These are phyloP conservation scores for Cerastoderma edule DNA, from an alignment of 2,888 invertebrate genomes.

Conservation along the genomic window DNA sequence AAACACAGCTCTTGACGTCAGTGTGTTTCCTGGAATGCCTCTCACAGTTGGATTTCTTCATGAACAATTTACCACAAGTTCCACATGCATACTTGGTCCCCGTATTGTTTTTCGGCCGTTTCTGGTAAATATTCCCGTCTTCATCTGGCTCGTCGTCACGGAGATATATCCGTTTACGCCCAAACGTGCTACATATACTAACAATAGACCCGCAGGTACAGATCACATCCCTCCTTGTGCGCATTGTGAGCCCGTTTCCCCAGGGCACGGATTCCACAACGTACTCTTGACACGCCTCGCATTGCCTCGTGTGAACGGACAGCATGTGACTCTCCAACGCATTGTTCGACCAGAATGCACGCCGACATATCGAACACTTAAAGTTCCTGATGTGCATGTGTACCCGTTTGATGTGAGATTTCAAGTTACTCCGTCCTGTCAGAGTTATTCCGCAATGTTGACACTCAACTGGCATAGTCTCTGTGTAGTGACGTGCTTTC, in stretches of 20 bases:
- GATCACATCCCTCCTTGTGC: conserved; percentile 52
- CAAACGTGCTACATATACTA: conserved; percentile 54
- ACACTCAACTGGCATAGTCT: conserved; percentile 52
- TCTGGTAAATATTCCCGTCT: conserved; percentile 29
- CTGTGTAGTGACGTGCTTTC: conserved; percentile 39
- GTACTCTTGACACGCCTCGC: conserved; percentile 55
- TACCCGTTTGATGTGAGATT: conserved; percentile 49
- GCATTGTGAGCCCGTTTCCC: conserved; percentile 51
- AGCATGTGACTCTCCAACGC: conserved; percentile 57
- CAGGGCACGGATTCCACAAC: conserved; percentile 62
- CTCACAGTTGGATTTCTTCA: conserved; percentile 58
- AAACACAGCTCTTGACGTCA: conserved; percentile 43
- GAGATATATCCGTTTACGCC: conserved; percentile 40
- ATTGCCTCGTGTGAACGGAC: conserved; percentile 56
- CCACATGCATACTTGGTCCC: conserved; percentile 63
- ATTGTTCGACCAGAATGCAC: conserved; percentile 52
- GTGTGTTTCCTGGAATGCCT: conserved; percentile 55
- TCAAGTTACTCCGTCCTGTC: conserved; percentile 51
- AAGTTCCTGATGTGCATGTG: conserved; percentile 47
- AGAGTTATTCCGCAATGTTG: conserved; percentile 50
- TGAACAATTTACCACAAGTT: conserved; percentile 59
- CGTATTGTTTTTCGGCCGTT: conserved; percentile 35
- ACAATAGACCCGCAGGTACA: conserved; percentile 58
- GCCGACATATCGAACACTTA: conserved; percentile 49
- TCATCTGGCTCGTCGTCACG: conserved; percentile 48